A percentile compares a stretch with the other conserved stretches of the same genome.
Conservation (phyloP, 2,888 invertebrate genomes). For the Maniola hyperantus region DNA sequence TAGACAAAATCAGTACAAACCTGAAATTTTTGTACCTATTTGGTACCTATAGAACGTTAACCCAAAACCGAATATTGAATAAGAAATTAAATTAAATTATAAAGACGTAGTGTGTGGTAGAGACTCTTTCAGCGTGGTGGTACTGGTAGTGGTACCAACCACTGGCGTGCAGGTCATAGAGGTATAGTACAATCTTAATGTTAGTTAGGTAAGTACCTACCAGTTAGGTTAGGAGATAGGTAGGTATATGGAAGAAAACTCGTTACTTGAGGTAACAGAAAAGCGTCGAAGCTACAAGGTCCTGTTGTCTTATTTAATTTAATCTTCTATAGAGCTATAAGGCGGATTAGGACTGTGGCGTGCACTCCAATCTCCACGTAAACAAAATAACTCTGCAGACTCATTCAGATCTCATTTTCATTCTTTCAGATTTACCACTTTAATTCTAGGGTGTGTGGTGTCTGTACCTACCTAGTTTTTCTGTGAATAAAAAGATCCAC, state of each 20-base stretch:
- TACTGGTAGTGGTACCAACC: too few relatives aligned
- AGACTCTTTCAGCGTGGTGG: too few relatives aligned
- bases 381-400: neutral
- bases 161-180: too few relatives aligned
- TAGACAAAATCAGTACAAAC: too few relatives aligned
- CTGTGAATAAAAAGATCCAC: too few relatives aligned
- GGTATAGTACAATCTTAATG: too few relatives aligned
- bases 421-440: neutral
- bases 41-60: too few relatives aligned
- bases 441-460: neutral
- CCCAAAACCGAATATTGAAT: too few relatives aligned
- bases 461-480: neutral
- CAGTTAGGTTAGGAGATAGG: neutral
- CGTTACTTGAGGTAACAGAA: neutral
- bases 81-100: too few relatives aligned
- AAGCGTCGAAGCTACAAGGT: neutral
- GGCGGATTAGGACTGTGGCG: neutral
- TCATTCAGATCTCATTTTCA: neutral
- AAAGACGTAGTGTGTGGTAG: too few relatives aligned
- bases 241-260: neutral
- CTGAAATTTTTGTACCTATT: too few relatives aligned
- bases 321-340: neutral
- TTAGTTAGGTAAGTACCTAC: neutral
- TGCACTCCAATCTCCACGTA: slow-evolving; percentile 2
- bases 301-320: neutral